A percentile compares a stretch with the other conserved stretches of the same genome.
Conservation (phyloP, 2,113 vertebrate species). For the Ophthalmolycus amberensis region DNA sequence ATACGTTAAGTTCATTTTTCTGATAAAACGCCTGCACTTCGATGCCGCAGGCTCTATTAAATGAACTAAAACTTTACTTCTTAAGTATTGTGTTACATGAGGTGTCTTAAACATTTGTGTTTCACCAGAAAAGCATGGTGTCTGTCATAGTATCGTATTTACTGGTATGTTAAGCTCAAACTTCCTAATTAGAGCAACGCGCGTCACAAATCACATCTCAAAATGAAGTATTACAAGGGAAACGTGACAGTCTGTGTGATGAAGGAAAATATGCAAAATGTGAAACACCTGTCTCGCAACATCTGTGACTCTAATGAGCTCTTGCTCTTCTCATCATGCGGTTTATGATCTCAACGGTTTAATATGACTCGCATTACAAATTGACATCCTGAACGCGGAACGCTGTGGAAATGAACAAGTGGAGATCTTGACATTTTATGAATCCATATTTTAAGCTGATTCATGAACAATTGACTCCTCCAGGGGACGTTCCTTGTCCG, state of each 20-base stretch:
- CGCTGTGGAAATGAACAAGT: not conserved
- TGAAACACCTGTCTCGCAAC: not conserved
- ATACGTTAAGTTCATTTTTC: not conserved
- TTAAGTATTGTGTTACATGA: not conserved
- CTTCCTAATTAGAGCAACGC: not conserved
- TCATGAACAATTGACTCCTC: not conserved
- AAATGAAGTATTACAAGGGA: not conserved
- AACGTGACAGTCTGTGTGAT: not conserved
- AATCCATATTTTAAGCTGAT: not conserved
- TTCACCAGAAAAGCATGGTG: not conserved
- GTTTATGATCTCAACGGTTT: not conserved
- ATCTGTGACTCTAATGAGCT: not conserved
- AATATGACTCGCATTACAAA: not conserved
- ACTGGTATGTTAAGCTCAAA: not conserved
- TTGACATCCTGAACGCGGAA: not conserved
- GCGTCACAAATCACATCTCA: not conserved
- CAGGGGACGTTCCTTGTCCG: slow-evolving; percentile 76
- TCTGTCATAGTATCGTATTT: not conserved
- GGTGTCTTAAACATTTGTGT: not conserved
- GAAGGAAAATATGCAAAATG: not conserved
- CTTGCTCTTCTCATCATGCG: not conserved
- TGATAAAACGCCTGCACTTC: not conserved
- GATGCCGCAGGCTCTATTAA: not conserved
- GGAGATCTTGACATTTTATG: not conserved
- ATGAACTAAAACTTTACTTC: not conserved